Base-by-base conservation (phyloP, 2,888 invertebrate species). In the Colostygia pectinataria region DNA sequence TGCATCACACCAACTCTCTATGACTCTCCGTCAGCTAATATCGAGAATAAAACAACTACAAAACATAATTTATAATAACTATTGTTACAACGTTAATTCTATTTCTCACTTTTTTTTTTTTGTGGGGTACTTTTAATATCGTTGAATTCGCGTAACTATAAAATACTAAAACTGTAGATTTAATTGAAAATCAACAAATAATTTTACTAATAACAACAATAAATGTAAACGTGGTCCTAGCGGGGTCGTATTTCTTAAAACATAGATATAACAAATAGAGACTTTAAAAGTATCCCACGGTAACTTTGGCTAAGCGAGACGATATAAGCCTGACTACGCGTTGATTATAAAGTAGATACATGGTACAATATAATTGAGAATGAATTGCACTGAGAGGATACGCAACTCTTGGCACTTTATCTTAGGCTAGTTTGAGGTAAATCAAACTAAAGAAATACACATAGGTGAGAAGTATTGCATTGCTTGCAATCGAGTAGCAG, bases 381-480 rank as follows among this genome's bases (percentile, higher is more conserved):
- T 73, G 76, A 87, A 84, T 84, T 84, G 89, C 85, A 83, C 81
- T 83, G 73, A 79, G 77, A 79, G 67, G 74, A 71, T 77, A 75
- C 67, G 77, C 75, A 70, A 78, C 77, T 80, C 82, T 89, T 90
- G 89, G 89, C 89, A 90, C 89, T 88, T 88, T 68, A 60, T 79
- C 84, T 88, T 88, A 90, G 66, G 66, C 81, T 87, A 86, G 40
- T 36, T 60, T 74, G 64, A 67, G 59, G 58, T 65, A 32, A 32
- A 9, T 62, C 20, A 65, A 57, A 34, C 24, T 57, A 56, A 48
- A 31, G 9, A 24, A 20, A 27, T 28, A 39, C 39, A 39, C 29
- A 13, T 24, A 24, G 8, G 29, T n/a, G 14, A 24, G 18, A 27
- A 32, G 28, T 4, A 7, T 20, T 20, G 27, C 14, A 13, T 14